Evolutionary conservation across 2,797 vertebrate genomes (phyloP).

Genomic region (Erethizon dorsatum): DNA sequence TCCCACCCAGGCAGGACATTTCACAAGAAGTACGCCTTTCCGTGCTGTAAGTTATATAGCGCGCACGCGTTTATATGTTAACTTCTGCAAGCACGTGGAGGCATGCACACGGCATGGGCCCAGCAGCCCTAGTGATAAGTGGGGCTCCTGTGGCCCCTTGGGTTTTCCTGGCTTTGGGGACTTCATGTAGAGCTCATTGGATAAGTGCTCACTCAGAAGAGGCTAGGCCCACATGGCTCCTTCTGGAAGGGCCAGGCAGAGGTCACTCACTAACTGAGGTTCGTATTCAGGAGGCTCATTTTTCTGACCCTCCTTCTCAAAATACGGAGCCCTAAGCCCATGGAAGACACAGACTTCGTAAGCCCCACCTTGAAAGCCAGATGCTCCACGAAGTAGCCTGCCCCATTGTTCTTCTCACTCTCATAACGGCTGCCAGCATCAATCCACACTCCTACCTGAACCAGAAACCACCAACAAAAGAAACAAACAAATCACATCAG

Average conservation of each 20-base stretch:
- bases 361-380: slow-evolving; percentile 97
- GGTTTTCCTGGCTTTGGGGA: background rate
- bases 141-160: background rate
- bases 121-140: background rate
- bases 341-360: background rate
- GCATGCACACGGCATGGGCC: background rate
- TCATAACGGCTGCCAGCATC: slow-evolving; percentile 95
- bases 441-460: slow-evolving; percentile 97
- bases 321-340: background rate
- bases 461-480: slow-evolving; percentile 59
- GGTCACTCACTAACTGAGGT: background rate
- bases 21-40: background rate
- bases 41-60: background rate
- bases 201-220: background rate
- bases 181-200: background rate
- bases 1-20: background rate
- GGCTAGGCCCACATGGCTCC: background rate
- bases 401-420: slow-evolving; percentile 94
- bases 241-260: slow-evolving; percentile 45
- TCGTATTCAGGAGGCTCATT: background rate
- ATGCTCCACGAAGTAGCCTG: slow-evolving; percentile 96
- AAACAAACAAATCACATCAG: background rate
- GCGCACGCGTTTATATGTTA: rapidly evolving
- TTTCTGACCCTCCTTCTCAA: background rate
- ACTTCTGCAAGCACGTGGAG: background rate